phyloP scores from a whole-genome alignment of 2,797 vertebrate genomes.

The Chloroceryle inda region DNA sequence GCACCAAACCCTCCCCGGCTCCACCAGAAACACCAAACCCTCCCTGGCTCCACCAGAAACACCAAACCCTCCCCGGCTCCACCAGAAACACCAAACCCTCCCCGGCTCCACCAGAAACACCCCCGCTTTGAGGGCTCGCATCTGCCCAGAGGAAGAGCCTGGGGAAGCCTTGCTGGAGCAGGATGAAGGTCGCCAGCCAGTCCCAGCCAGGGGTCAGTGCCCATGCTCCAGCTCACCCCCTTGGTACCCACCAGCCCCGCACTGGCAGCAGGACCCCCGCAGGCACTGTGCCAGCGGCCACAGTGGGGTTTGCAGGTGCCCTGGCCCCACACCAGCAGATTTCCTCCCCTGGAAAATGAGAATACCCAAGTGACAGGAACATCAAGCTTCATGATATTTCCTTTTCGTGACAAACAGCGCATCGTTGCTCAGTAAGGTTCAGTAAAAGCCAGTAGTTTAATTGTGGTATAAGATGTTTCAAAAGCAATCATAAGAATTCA shows the following conservation, averaged over 20 bases:
- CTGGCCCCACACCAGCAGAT: fast-evolving
- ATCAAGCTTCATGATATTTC: fast-evolving
- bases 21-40: fast-evolving
- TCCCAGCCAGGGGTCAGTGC: not conserved
- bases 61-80: too few relatives aligned
- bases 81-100: too few relatives aligned
- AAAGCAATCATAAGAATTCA: not conserved
- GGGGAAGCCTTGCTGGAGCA: fast-evolving
- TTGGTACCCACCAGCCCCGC: not conserved
- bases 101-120: not conserved
- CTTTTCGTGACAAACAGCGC: not conserved
- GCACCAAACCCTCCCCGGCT: fast-evolving
- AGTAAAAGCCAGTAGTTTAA: not conserved
- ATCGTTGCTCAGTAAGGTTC: not conserved
- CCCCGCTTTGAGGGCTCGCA: not conserved
- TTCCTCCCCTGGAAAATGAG: not conserved
- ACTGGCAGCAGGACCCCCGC: not conserved
- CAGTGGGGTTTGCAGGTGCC: fast-evolving
- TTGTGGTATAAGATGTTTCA: not conserved
- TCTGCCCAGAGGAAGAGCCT: not conserved
- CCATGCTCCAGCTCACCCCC: not conserved
- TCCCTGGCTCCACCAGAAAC: too few relatives aligned
- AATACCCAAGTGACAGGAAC: not conserved
- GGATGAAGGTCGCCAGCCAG: not conserved
- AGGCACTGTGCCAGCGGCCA: fast-evolving